phyloP scores from a whole-genome alignment of 2,888 invertebrate species.

The Spodoptera littoralis region DNA sequence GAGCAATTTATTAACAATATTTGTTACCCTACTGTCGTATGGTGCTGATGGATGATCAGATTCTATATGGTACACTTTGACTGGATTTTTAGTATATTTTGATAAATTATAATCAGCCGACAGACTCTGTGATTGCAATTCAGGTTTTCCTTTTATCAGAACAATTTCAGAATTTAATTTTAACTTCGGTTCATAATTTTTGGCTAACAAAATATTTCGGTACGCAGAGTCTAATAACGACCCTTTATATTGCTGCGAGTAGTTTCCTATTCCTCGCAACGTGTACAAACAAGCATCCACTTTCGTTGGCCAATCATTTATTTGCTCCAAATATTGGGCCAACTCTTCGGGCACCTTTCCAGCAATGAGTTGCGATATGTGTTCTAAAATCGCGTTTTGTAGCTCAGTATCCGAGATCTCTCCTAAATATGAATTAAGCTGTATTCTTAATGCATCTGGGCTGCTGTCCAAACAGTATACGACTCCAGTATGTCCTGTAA shows the following conservation, averaged over 20 bases:
- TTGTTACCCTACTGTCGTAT: slow-evolving; percentile 64
- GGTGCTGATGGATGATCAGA: slow-evolving; percentile 62
- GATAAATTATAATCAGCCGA: slow-evolving; percentile 69
- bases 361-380: slow-evolving; percentile 60
- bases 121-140: slow-evolving; percentile 49
- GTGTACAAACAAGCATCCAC: slow-evolving; percentile 54
- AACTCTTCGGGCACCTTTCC: slow-evolving; percentile 47
- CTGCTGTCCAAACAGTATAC: slow-evolving; percentile 73
- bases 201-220: slow-evolving; percentile 60
- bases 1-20: slow-evolving; percentile 66
- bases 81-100: slow-evolving; percentile 64
- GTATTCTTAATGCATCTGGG: slow-evolving; percentile 65
- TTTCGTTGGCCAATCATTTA: slow-evolving; percentile 59
- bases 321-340: slow-evolving; percentile 47
- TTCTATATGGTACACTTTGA: slow-evolving; percentile 62
- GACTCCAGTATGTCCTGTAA: slow-evolving; percentile 68
- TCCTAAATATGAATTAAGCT: slow-evolving; percentile 65
- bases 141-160: slow-evolving; percentile 64
- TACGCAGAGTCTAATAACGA: slow-evolving; percentile 61
- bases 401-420: slow-evolving; percentile 58
- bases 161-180: slow-evolving; percentile 68
- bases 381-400: slow-evolving; percentile 60
- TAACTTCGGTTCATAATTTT: slow-evolving; percentile 62
- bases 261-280: slow-evolving; percentile 47
- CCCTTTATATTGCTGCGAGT: slow-evolving; percentile 64